These are phyloP conservation scores for Leucopsar rothschildi DNA, from an alignment of 2,113 vertebrate species.

Conservation along the genomic window DNA sequence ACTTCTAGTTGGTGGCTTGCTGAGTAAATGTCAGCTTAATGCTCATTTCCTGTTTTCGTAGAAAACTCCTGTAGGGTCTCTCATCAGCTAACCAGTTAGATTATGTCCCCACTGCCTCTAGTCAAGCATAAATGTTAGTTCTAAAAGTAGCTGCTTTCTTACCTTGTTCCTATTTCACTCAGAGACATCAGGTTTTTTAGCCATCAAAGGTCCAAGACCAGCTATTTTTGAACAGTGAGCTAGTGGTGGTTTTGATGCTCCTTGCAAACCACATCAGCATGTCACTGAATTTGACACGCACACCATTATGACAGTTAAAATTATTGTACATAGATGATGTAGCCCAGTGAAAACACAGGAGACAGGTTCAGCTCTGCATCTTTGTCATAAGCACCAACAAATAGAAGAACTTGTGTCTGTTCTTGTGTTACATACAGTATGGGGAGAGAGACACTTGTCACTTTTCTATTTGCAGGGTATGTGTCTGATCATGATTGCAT, in stretches of 20 bases:
- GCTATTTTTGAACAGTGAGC: conserved; percentile 25
- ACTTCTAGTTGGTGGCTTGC: conserved; percentile 48
- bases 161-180: background rate
- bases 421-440: background rate
- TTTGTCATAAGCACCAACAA: background rate
- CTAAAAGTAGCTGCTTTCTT: conserved; percentile 27
- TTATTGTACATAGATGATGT: background rate
- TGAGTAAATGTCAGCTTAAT: conserved; percentile 72
- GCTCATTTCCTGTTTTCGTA: conserved; percentile 41
- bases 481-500: background rate
- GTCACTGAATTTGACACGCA: background rate
- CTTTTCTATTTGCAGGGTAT: background rate
- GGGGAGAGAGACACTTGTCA: rapidly evolving
- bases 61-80: conserved; percentile 55
- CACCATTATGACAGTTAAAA: background rate
- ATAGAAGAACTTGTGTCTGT: background rate
- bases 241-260: background rate
- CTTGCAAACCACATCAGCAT: background rate
- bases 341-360: background rate
- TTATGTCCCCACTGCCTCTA: background rate
- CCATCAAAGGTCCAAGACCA: background rate
- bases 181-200: background rate
- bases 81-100: conserved; percentile 30
- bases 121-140: conserved; percentile 48
- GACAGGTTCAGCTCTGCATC: background rate